Evolutionary conservation across 53 echinoderm and acorn worm genomes (phyloP).

Genomic region (Apostichopus leukothele): DNA sequence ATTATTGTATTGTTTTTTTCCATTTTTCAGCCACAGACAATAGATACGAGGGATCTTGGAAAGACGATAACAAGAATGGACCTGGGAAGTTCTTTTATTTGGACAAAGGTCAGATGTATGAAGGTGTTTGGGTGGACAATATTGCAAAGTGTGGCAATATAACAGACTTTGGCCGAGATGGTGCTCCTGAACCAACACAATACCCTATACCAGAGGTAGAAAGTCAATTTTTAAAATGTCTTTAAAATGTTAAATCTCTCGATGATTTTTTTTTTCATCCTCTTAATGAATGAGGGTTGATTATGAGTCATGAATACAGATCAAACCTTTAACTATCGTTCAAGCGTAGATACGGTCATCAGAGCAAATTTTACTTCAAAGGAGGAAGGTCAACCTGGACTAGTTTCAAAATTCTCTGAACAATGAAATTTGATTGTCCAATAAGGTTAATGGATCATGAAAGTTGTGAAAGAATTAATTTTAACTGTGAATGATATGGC

Average conservation of each 20-base stretch:
- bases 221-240: background rate
- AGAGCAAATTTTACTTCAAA: too few relatives aligned
- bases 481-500: too few relatives aligned
- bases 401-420: too few relatives aligned
- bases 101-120: slow-evolving; percentile 95
- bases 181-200: slow-evolving; percentile 95
- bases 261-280: too few relatives aligned
- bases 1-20: background rate
- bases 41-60: slow-evolving; percentile 97
- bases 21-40: slow-evolving; percentile 71
- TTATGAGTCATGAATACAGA: too few relatives aligned
- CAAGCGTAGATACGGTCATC: too few relatives aligned
- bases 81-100: slow-evolving; percentile 93
- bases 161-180: slow-evolving; percentile 92
- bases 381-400: too few relatives aligned
- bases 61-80: slow-evolving; percentile 92
- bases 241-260: background rate
- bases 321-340: too few relatives aligned
- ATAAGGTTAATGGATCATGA: too few relatives aligned
- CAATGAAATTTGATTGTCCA: too few relatives aligned
- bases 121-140: slow-evolving; percentile 97
- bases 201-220: slow-evolving; percentile 96
- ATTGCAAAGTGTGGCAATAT: slow-evolving; percentile 96
- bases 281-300: too few relatives aligned
- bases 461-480: too few relatives aligned